Evolutionary conservation across 2,888 invertebrate genomes (phyloP).

Genomic region (Chymomyza fuscimana): DNA sequence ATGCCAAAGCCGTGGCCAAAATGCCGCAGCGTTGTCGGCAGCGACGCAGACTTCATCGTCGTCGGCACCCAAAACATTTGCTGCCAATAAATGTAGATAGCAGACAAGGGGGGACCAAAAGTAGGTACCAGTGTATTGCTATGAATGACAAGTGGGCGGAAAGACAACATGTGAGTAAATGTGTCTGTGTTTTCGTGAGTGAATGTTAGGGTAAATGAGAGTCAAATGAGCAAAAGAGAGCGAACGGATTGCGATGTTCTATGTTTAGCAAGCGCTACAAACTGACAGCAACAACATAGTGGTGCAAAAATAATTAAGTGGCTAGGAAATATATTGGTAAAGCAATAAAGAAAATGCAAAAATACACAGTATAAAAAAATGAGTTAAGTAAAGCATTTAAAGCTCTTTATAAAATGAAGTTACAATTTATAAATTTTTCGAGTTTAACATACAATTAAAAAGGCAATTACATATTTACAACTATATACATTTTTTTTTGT

Average conservation of each 20-base stretch:
- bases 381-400: not conserved
- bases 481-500: too few species aligned
- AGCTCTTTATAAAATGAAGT: not conserved
- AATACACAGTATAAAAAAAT: not conserved
- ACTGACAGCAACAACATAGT: slow-evolving; percentile 22
- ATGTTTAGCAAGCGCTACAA: slow-evolving; percentile 23
- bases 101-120: not conserved
- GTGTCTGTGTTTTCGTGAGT: slow-evolving; percentile 9
- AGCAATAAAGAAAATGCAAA: not conserved
- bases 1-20: slow-evolving; percentile 59
- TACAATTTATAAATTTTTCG: too few species aligned
- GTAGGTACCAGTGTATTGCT: slow-evolving; percentile 48
- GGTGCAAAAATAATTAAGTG: not conserved
- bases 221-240: slow-evolving; percentile 17
- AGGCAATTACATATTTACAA: too few species aligned
- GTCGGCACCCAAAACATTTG: slow-evolving; percentile 19
- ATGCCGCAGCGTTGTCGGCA: slow-evolving; percentile 56
- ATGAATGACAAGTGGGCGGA: slow-evolving; percentile 72
- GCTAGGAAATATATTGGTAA: not conserved
- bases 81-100: slow-evolving; percentile 58
- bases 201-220: slow-evolving; percentile 8
- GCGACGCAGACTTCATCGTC: slow-evolving; percentile 25
- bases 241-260: slow-evolving; percentile 1
- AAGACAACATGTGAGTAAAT: slow-evolving; percentile 31
- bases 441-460: too few species aligned